Evolutionary conservation across 2,888 invertebrate species (phyloP).

Genomic region (Melanargia galathea): DNA sequence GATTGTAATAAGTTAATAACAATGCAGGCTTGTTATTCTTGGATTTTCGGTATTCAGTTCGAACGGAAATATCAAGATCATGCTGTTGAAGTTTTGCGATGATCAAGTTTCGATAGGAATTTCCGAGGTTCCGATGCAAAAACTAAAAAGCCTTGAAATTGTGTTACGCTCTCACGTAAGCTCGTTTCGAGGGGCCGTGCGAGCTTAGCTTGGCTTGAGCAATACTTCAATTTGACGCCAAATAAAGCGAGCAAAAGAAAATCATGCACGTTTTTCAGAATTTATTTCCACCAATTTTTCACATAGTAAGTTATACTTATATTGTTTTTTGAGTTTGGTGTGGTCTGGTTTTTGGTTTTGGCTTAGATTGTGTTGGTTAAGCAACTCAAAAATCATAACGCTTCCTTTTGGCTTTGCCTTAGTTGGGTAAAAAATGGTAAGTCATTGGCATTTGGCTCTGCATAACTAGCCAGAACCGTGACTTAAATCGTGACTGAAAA

Average conservation of each 20-base stretch:
- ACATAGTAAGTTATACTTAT: neutral
- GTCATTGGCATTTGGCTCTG: no score
- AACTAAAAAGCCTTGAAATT: conserved; percentile 4
- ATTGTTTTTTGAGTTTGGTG: neutral
- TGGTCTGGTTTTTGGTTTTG: no score
- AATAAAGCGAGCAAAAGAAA: conserved; percentile 2
- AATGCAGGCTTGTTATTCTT: no score
- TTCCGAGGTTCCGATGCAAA: neutral
- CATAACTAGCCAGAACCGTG: no score
- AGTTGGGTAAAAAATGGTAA: no score
- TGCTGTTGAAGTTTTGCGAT: neutral
- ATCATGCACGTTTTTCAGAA: conserved; percentile 5
- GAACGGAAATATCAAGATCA: no score
- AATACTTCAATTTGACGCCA: conserved; percentile 16
- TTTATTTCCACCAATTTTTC: neutral
- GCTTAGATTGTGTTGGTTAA: no score
- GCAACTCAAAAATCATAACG: no score
- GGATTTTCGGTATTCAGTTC: no score
- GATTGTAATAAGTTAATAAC: no score
- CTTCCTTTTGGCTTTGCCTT: no score
- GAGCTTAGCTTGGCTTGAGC: conserved; percentile 4
- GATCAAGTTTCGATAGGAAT: neutral
- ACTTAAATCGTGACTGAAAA: conserved; percentile 7
- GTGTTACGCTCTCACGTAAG: conserved; percentile 10
- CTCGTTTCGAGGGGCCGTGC: neutral